Evolutionary conservation across 2,797 vertebrate genomes (phyloP).

Genomic region (Lepus townsendii): DNA sequence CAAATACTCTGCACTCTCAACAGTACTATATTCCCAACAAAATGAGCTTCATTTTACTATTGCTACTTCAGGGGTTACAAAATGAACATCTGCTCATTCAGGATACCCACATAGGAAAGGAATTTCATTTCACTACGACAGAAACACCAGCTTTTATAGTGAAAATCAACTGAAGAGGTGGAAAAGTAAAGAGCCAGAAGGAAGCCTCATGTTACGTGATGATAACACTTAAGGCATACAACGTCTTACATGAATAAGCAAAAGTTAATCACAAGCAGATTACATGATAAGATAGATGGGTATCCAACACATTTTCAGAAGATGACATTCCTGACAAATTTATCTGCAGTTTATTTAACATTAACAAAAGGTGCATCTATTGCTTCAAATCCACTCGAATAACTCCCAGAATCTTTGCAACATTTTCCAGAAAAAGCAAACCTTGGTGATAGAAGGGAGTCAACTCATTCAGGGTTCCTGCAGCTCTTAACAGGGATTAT

Average conservation of each 20-base stretch:
- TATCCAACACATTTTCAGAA: not conserved
- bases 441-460: not conserved
- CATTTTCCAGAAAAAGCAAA: not conserved
- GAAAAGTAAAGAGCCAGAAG: not conserved
- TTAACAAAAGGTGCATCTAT: not conserved
- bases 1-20: not conserved
- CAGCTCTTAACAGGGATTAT: not conserved
- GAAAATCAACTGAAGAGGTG: not conserved
- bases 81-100: too few species aligned
- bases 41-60: not conserved
- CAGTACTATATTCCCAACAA: not conserved
- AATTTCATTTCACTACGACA: not conserved
- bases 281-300: not conserved
- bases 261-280: not conserved
- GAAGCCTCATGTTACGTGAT: not conserved
- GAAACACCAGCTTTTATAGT: not conserved
- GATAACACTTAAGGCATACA: not conserved
- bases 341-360: not conserved
- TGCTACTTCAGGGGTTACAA: not conserved
- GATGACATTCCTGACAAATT: not conserved
- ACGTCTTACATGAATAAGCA: not conserved
- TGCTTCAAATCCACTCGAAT: not conserved
- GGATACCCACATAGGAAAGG: too few species aligned
- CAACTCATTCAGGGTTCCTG: not conserved
- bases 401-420: not conserved